Percentiles rank a stretch among this genome's conserved stretches.
Conservation (phyloP, 1,140 invertebrate genomes). For the Metaphire vulgaris region DNA sequence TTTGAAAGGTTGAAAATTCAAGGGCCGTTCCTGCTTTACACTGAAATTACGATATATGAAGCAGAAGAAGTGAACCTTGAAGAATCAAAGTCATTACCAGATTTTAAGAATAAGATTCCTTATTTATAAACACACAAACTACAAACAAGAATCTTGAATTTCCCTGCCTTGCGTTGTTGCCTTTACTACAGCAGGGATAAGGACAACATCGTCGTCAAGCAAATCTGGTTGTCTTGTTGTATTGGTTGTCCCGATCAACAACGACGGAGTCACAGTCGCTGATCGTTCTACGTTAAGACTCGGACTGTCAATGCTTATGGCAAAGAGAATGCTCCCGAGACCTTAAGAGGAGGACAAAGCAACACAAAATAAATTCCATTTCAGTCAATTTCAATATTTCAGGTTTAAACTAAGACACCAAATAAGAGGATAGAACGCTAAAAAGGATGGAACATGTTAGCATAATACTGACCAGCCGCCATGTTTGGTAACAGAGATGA, state of each 20-base stretch:
- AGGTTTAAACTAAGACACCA: neutral
- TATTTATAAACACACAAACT: too few species aligned
- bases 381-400: neutral
- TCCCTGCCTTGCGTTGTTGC: too few species aligned
- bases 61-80: too few species aligned
- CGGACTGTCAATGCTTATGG: slow-evolving; percentile 76
- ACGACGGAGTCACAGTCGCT: slow-evolving; percentile 1
- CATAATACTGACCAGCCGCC: slow-evolving; percentile 64
- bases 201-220: neutral
- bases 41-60: too few species aligned
- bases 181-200: neutral
- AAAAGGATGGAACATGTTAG: slow-evolving; percentile 41
- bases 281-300: slow-evolving; percentile 61
- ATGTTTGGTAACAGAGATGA: slow-evolving; percentile 69
- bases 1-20: too few species aligned
- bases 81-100: too few species aligned
- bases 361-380: neutral
- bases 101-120: too few species aligned
- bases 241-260: neutral
- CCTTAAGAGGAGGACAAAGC: slow-evolving; percentile 56
- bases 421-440: slow-evolving; percentile 1
- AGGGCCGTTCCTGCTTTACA: too few species aligned
- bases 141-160: too few species aligned
- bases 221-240: neutral
- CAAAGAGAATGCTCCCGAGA: slow-evolving; percentile 77